phyloP scores from a whole-genome alignment of 2,797 vertebrate species.

The Poeciliopsis gracilis region DNA sequence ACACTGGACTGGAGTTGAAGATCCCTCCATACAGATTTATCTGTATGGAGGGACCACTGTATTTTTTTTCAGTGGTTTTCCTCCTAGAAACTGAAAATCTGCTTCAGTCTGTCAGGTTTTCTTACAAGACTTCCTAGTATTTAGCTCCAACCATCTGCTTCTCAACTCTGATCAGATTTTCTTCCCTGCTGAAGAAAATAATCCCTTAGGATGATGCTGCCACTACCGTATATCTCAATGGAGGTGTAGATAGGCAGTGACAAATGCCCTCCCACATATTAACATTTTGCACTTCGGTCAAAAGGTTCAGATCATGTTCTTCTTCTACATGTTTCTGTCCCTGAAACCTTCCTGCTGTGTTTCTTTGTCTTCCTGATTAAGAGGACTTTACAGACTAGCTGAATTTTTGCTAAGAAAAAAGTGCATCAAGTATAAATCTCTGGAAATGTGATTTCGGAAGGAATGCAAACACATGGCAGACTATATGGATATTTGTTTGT shows the following conservation, averaged over 20 bases:
- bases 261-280: not conserved
- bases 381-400: not conserved
- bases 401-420: not conserved
- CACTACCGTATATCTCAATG: not conserved
- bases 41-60: too few species aligned
- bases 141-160: not conserved
- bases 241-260: not conserved
- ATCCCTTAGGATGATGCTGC: not conserved
- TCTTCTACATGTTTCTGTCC: not conserved
- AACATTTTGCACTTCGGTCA: not conserved
- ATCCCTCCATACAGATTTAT: too few species aligned
- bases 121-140: not conserved
- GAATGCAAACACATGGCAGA: not conserved
- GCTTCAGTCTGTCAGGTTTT: not conserved
- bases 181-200: not conserved
- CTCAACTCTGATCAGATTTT: not conserved
- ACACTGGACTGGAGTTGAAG: too few species aligned
- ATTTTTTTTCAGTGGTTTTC: not conserved
- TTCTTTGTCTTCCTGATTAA: not conserved
- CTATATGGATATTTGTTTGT: not conserved
- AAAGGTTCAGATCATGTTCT: not conserved
- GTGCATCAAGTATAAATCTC: not conserved
- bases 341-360: not conserved
- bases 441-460: not conserved
- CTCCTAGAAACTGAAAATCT: not conserved